A percentile compares a stretch with the other conserved stretches of the same genome.
Evolutionary conservation across 2,113 vertebrate genomes (phyloP).

Genomic region (Dasypus novemcinctus): DNA sequence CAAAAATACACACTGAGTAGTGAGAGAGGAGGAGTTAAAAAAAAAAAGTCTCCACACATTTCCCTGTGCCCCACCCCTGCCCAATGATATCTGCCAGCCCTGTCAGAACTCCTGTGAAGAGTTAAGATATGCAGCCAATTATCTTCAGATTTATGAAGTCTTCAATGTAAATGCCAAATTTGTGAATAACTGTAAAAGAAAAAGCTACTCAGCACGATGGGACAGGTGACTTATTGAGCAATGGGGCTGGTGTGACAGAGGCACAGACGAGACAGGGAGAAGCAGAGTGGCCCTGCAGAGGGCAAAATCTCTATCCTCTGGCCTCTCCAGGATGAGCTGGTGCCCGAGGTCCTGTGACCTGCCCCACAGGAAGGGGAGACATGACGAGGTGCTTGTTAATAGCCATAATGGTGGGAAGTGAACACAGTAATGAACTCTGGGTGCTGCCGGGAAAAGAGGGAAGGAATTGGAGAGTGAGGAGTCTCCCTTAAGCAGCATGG

Average conservation of each 20-base stretch:
- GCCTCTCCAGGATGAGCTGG: accelerated
- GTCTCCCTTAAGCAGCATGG: neutral
- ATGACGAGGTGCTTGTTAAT: accelerated
- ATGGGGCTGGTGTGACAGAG: too few species aligned
- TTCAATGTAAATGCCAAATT: neutral
- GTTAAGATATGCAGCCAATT: neutral
- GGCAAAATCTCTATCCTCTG: neutral
- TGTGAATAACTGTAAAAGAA: neutral
- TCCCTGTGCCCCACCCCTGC: neutral
- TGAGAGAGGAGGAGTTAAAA: neutral
- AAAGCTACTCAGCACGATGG: neutral
- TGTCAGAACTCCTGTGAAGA: neutral
- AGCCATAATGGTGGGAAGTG: accelerated
- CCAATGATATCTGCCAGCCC: neutral
- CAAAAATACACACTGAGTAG: neutral
- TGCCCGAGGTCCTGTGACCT: neutral
- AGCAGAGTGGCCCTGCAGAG: too few species aligned
- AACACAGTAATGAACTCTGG: neutral
- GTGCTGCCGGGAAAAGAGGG: neutral
- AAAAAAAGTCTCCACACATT: neutral
- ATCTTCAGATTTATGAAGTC: neutral
- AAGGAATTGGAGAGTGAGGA: neutral
- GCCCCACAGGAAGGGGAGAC: neutral
- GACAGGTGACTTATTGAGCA: neutral
- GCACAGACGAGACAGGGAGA: neutral